Conservation (phyloP, 2,797 vertebrate species). For the Enteromius viviparus region DNA sequence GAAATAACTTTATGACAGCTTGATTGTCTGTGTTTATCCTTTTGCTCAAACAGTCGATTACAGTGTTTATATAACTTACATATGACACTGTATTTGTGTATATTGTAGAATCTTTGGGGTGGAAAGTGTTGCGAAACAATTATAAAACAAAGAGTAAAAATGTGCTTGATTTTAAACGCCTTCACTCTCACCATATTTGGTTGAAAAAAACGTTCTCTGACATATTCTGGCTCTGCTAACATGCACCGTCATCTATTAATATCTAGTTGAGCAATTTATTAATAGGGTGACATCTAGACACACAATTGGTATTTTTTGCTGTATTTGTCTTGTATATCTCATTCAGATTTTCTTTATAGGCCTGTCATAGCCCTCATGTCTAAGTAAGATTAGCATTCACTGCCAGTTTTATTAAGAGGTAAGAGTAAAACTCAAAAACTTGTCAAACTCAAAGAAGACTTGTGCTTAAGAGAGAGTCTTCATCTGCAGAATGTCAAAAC, state of each 20-base stretch:
- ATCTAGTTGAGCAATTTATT: not conserved
- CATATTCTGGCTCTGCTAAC: slow-evolving; percentile 11
- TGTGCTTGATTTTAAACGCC: slow-evolving; percentile 7
- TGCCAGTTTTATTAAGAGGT: not conserved
- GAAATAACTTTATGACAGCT: slow-evolving; percentile 37
- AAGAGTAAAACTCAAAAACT: not conserved
- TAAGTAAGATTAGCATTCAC: not conserved
- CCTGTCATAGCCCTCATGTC: slow-evolving; percentile 21
- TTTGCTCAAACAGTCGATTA: not conserved
- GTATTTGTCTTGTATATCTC: not conserved
- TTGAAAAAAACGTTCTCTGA: not conserved
- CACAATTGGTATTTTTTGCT: slow-evolving; percentile 1
- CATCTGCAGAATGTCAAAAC: slow-evolving; percentile 1
- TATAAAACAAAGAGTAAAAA: not conserved
- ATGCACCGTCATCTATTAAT: not conserved
- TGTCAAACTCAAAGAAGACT: too few species aligned
- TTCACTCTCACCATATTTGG: slow-evolving; percentile 32
- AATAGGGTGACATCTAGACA: not conserved
- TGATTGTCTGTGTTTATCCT: slow-evolving; percentile 44
- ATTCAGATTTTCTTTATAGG: not conserved
- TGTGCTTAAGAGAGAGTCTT: not conserved
- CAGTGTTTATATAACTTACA: slow-evolving; percentile 19
- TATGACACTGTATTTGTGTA: slow-evolving; percentile 26
- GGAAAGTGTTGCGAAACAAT: slow-evolving; percentile 11
- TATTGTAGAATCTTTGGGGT: not conserved